These are phyloP conservation scores for Thamnaconus septentrionalis DNA, from an alignment of 2,113 vertebrate species.

Conservation along the genomic window DNA sequence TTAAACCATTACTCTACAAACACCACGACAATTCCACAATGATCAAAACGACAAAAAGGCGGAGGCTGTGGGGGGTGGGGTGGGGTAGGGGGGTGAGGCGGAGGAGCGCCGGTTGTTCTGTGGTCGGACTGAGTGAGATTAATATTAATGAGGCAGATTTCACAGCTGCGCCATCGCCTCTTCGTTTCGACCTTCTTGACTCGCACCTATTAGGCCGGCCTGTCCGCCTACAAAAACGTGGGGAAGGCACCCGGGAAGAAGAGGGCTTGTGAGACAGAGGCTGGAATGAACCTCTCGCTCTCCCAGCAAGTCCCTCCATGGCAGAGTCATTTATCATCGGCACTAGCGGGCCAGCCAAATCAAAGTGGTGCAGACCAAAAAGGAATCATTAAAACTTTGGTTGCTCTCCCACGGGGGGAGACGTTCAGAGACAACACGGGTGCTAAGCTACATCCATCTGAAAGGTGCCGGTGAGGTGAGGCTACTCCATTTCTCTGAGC, in stretches of 20 bases:
- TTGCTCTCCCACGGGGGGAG: slow-evolving; percentile 46
- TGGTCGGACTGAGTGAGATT: slow-evolving; percentile 36
- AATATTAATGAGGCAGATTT: slow-evolving; percentile 58
- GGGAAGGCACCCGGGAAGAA: slow-evolving; percentile 7
- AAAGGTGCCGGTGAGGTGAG: slow-evolving; percentile 21
- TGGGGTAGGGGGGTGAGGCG: too few relatives aligned
- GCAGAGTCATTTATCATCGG: slow-evolving; percentile 76
- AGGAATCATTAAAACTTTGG: slow-evolving; percentile 78
- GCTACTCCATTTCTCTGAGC: slow-evolving; percentile 17
- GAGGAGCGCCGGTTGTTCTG: background rate
- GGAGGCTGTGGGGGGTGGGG: too few relatives aligned
- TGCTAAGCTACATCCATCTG: slow-evolving; percentile 34
- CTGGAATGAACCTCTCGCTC: slow-evolving; percentile 53
- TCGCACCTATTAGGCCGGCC: slow-evolving; percentile 51
- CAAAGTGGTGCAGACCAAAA: slow-evolving; percentile 65
- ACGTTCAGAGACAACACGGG: slow-evolving; percentile 35
- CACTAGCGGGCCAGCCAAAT: slow-evolving; percentile 56
- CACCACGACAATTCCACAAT: too few relatives aligned
- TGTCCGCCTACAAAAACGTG: slow-evolving; percentile 34
- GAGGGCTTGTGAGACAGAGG: slow-evolving; percentile 31
- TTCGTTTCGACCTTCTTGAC: slow-evolving; percentile 54
- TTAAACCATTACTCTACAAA: too few relatives aligned
- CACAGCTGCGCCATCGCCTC: slow-evolving; percentile 43
- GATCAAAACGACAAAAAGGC: background rate
- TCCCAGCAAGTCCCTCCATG: slow-evolving; percentile 52